These are phyloP conservation scores for Desmodus rotundus DNA, from an alignment of 2,113 vertebrate species.

Conservation along the genomic window DNA sequence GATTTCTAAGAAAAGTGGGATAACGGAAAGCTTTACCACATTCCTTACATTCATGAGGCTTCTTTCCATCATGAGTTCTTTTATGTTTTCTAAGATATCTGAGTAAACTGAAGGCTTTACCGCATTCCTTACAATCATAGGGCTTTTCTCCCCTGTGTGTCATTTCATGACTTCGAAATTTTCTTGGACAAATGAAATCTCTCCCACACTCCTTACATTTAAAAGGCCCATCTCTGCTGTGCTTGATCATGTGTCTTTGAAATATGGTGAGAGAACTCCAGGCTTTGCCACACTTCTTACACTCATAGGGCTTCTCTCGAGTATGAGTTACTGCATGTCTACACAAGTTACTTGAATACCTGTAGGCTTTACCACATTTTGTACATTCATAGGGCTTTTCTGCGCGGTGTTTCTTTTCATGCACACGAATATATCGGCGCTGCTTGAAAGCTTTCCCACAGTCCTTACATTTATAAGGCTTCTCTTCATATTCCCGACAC, in stretches of 20 bases:
- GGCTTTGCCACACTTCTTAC: not conserved
- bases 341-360: not conserved
- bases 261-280: not conserved
- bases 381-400: not conserved
- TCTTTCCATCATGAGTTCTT: not conserved
- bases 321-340: not conserved
- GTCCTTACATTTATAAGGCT: conserved; percentile 50
- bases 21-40: conserved; percentile 3
- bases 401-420: not conserved
- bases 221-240: not conserved
- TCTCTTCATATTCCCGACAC: conserved; percentile 25
- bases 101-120: not conserved
- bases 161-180: conserved; percentile 10
- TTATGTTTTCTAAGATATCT: not conserved
- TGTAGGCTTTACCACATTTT: not conserved
- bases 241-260: not conserved
- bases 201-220: conserved; percentile 22
- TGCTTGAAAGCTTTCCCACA: conserved; percentile 54
- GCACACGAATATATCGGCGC: conserved; percentile 8
- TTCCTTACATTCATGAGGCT: not conserved
- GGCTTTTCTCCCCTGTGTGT: conserved; percentile 33
- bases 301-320: not conserved
- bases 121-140: not conserved
- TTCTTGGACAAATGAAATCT: not conserved
- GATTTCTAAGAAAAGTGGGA: not conserved